phyloP scores from a whole-genome alignment of 2,797 vertebrate species.

The Benthosema pterotum region DNA sequence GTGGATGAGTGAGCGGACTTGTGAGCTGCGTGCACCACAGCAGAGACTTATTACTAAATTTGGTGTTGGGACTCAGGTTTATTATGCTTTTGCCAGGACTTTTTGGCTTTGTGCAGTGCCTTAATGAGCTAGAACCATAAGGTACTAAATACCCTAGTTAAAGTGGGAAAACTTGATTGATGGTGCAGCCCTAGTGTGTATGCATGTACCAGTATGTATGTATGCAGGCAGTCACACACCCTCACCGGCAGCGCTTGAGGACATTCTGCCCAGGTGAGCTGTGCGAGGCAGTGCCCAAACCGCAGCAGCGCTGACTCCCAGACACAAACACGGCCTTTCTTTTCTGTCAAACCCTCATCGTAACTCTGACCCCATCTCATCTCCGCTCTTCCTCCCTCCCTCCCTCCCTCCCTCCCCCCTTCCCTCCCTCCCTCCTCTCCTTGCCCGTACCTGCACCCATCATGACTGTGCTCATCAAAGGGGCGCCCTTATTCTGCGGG shows the following conservation, averaged over 20 bases:
- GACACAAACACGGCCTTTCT: conserved; percentile 75
- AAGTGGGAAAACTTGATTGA: no score
- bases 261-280: conserved; percentile 45
- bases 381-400: conserved; percentile 17
- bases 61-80: no score
- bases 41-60: no score
- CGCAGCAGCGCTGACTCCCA: conserved; percentile 52
- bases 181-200: no score
- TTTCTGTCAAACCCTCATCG: conserved; percentile 69
- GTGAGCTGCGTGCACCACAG: no score
- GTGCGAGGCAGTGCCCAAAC: conserved; percentile 31
- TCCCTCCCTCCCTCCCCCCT: background rate
- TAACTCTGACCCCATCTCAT: conserved; percentile 56
- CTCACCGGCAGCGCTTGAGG: background rate
- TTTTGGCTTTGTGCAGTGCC: no score
- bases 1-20: no score
- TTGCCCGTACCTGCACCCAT: conserved; percentile 23
- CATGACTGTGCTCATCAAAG: conserved; percentile 55
- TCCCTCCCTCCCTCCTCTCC: background rate
- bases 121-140: no score
- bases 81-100: no score
- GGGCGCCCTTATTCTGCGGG: conserved; percentile 74
- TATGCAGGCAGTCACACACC: no score
- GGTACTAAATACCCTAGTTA: no score
- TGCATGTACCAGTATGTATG: background rate